These are phyloP conservation scores for Latrodectus hesperus DNA, from an alignment of 2,888 invertebrate species.

Conservation along the genomic window DNA sequence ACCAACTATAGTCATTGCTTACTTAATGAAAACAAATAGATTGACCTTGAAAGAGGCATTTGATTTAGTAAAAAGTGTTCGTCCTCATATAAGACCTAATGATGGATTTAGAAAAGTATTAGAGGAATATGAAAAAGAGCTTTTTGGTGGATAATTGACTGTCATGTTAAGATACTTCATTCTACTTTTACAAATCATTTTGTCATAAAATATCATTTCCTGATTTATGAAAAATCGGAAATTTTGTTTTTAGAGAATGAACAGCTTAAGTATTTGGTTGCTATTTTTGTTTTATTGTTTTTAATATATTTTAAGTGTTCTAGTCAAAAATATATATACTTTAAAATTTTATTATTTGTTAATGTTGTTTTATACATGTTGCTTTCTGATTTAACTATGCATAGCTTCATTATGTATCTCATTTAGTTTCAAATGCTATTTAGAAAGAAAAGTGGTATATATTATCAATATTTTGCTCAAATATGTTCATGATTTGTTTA, in stretches of 20 bases:
- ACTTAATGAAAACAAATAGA: constrained; percentile 73
- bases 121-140: constrained; percentile 72
- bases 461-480: too few relatives aligned
- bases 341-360: too few relatives aligned
- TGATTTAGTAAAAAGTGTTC: constrained; percentile 73
- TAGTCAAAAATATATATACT: too few relatives aligned
- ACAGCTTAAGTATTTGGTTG: not conserved
- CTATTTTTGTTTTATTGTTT: too few relatives aligned
- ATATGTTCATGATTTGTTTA: too few relatives aligned
- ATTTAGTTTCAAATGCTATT: too few relatives aligned
- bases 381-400: too few relatives aligned
- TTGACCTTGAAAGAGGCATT: constrained; percentile 73
- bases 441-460: too few relatives aligned
- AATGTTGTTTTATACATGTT: too few relatives aligned
- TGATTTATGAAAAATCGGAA: not conserved
- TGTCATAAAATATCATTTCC: not conserved
- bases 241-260: not conserved
- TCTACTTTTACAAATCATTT: not conserved
- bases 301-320: too few relatives aligned
- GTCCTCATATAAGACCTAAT: constrained; percentile 74
- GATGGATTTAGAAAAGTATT: constrained; percentile 74
- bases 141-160: not conserved
- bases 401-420: too few relatives aligned
- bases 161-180: not conserved
- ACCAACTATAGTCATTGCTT: constrained; percentile 74